Evolutionary conservation across 2,797 vertebrate genomes (phyloP), one percentile per base, ranked within the genome.

Genomic region (Parambassis ranga): DNA sequence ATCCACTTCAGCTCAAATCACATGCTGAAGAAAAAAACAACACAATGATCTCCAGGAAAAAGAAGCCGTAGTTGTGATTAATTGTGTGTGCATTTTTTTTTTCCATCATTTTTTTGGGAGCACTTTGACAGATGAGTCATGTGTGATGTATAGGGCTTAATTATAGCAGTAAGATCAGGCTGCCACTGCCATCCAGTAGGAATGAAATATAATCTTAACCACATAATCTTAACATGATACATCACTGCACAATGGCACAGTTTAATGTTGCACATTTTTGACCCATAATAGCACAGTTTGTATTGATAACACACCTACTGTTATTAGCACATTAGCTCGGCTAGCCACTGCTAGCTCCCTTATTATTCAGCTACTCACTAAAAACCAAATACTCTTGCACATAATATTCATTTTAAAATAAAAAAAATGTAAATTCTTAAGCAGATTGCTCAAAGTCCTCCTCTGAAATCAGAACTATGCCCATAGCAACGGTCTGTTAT

Each of bases 111-210:
- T 48, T 81, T 83, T 77, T 18, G 49, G 58, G 28, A 46, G 69
- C 11, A 16, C 14, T 50, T 61, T 83, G 79, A 85, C 69, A 64
- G 71, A 79, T 81, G 63, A 85, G 73, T 78, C 77, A 77, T 81
- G 67, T 51, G 66, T 47, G 64, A 81, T 73, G 57, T 69, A 69
- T 60, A 52, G 65, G 42, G 72, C 71, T 77, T 82, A 77, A 85
- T 87, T 89, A 85, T 79, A 77, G 65, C 64, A 37, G 47, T 52
- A 48, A 41, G 55, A 60, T 64, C 16, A 50, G 46, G 47, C 71
- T 82, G 75, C 38, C 56, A 62, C 37, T 36, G 1, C 28, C 35
- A 68, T 60, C 68, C 65, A 66, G 9, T 41, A 23, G 42, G 62
- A 56, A 24, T 60, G 30, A 52, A 59, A 68, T 68, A 60, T 66